Percentiles rank a stretch among this genome's conserved stretches.
These are phyloP conservation scores for Darevskia nairensis DNA, from an alignment of 2,797 vertebrate species.

Conservation along the genomic window DNA sequence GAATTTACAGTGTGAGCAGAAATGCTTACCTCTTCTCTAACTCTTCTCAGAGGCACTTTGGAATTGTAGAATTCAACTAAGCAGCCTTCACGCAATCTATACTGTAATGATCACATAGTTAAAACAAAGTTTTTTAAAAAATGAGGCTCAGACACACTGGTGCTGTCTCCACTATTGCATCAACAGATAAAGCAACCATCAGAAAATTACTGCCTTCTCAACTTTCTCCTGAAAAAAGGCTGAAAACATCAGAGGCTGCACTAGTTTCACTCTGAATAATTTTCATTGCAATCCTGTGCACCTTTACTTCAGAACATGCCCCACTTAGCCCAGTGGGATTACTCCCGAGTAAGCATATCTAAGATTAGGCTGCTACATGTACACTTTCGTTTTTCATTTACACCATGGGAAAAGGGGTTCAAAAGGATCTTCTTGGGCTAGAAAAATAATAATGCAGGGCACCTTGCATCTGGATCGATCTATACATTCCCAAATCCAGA, in stretches of 20 bases:
- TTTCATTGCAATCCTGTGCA: too few relatives aligned
- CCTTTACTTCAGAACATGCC: neutral
- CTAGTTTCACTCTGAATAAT: neutral
- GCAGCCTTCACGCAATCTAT: neutral
- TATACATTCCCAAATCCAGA: neutral
- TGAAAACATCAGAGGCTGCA: constrained; percentile 13
- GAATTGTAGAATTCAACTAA: neutral
- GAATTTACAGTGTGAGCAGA: too few relatives aligned
- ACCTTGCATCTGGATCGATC: neutral
- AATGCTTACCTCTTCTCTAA: neutral
- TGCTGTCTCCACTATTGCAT: constrained; percentile 49
- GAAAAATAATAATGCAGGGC: neutral
- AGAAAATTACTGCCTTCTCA: constrained; percentile 33
- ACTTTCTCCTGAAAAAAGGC: constrained; percentile 27
- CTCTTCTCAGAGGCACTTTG: neutral
- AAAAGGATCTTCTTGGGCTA: neutral
- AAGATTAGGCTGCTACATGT: neutral
- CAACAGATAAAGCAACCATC: neutral
- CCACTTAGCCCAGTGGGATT: neutral
- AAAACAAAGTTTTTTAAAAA: neutral
- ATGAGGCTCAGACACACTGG: neutral
- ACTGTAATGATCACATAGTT: neutral
- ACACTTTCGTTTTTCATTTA: neutral
- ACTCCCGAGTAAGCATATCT: neutral
- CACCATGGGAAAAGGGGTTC: neutral